These are phyloP conservation scores for Acipenser oxyrinchus DNA, from an alignment of 2,797 vertebrate genomes.

Conservation along the genomic window DNA sequence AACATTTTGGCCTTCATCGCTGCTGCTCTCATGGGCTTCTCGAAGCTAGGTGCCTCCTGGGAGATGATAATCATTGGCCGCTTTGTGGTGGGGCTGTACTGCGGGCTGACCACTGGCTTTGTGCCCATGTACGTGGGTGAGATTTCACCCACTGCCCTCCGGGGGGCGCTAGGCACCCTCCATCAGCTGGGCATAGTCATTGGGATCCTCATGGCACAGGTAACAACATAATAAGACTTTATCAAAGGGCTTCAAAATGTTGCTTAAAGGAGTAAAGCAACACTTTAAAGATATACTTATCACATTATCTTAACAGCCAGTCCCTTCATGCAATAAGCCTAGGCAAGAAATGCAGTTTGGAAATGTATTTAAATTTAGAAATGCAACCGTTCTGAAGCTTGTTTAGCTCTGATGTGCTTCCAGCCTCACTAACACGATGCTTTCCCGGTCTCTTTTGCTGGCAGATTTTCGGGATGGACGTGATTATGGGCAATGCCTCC, in stretches of 20 bases:
- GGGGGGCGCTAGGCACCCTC: constrained; percentile 88
- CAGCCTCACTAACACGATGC: no score
- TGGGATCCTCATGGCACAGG: constrained; percentile 92
- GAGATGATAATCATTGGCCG: constrained; percentile 93
- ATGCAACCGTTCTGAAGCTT: no score
- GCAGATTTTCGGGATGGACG: constrained; percentile 83
- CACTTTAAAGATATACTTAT: no score
- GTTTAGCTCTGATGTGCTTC: no score
- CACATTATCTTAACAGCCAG: no score
- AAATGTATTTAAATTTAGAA: no score
- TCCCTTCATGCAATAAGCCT: no score
- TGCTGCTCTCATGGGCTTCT: constrained; percentile 83
- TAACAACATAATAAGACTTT: constrained; percentile 32
- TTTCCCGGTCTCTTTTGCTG: background rate
- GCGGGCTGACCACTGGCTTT: constrained; percentile 85
- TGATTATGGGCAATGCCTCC: constrained; percentile 69
- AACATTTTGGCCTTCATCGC: constrained; percentile 78
- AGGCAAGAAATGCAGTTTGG: no score
- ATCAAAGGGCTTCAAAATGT: no score
- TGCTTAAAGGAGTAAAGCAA: no score
- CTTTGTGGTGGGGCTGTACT: constrained; percentile 85
- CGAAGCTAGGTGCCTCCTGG: constrained; percentile 78
- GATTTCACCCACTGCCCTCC: constrained; percentile 77
- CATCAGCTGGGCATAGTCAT: constrained; percentile 90
- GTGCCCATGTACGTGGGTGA: constrained; percentile 97